Evolutionary conservation across 2,113 vertebrate genomes (phyloP).

Genomic region (Cyphomyrus plagiostoma): DNA sequence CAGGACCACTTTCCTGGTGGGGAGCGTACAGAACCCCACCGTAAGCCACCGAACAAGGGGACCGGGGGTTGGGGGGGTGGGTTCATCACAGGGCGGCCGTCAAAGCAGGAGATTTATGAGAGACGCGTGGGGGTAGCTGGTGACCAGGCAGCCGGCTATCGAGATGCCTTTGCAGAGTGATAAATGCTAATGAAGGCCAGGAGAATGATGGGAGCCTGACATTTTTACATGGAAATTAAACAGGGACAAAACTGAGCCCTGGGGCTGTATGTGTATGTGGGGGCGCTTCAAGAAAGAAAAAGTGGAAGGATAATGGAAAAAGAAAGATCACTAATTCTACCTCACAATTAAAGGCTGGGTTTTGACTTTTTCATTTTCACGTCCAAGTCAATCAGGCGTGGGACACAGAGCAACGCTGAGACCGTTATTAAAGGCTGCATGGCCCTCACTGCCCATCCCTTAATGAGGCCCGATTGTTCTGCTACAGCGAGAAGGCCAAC

Average conservation of each 20-base stretch:
- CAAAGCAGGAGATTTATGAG: conserved; percentile 15
- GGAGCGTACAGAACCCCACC: neutral
- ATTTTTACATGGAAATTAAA: conserved; percentile 29
- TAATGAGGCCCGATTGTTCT: conserved; percentile 61
- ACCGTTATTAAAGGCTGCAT: conserved; percentile 51
- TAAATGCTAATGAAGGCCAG: conserved; percentile 17
- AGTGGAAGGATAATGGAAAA: conserved; percentile 17
- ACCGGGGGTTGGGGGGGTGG: neutral
- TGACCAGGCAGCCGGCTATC: conserved; percentile 3
- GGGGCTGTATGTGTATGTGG: neutral
- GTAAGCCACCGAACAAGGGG: neutral
- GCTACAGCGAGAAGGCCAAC: conserved; percentile 52
- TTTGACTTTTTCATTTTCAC: conserved; percentile 26
- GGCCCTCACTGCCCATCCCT: conserved; percentile 53
- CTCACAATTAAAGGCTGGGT: conserved; percentile 23
- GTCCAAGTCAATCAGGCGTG: conserved; percentile 27
- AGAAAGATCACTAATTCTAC: conserved; percentile 26
- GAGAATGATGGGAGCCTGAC: conserved; percentile 23
- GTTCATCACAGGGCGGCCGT: neutral
- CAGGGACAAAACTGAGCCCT: conserved; percentile 19
- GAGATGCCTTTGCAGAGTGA: conserved; percentile 22
- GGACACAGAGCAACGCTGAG: conserved; percentile 40
- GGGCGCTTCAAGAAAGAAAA: neutral
- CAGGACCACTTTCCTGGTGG: neutral
- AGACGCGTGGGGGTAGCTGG: neutral